Evolutionary conservation across 2,797 vertebrate genomes (phyloP).

Genomic region (Crossoptilon crossoptilon): DNA sequence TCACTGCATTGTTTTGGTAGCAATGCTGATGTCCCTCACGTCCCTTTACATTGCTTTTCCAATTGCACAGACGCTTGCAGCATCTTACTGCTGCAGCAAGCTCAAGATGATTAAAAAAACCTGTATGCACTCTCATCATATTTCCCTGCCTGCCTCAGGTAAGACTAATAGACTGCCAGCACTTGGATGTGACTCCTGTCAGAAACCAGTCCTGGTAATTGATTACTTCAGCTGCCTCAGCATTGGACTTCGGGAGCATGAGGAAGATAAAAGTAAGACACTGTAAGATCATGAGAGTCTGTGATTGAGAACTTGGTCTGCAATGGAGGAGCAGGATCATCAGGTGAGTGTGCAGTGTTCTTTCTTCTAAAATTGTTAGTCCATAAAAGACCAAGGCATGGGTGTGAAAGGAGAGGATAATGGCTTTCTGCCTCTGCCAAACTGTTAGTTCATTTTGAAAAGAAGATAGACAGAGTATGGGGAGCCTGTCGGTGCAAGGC

Average conservation of each 20-base stretch:
- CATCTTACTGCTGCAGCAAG: conserved; percentile 31
- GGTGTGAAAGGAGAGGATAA: background rate
- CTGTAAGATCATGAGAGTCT: background rate
- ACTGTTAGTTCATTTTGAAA: conserved; percentile 45
- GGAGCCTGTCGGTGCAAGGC: background rate
- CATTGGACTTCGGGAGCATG: background rate
- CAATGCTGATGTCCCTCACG: background rate
- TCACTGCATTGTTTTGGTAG: background rate
- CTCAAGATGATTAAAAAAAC: background rate
- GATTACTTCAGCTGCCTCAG: conserved; percentile 26
- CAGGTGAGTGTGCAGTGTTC: background rate
- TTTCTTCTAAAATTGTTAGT: background rate
- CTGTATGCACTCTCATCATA: background rate
- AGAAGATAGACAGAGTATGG: background rate
- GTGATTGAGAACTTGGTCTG: background rate
- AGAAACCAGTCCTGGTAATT: background rate
- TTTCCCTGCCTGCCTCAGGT: background rate
- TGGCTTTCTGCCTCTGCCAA: background rate
- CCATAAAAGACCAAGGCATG: background rate
- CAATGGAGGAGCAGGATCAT: background rate
- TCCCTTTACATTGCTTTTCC: background rate
- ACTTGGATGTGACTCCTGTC: background rate
- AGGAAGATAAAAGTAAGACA: conserved; percentile 12
- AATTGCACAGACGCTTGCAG: conserved; percentile 40
- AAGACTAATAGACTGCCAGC: conserved; percentile 17